Conservation (phyloP, 92 coral and sea anemone species). For the Metridium senile region DNA sequence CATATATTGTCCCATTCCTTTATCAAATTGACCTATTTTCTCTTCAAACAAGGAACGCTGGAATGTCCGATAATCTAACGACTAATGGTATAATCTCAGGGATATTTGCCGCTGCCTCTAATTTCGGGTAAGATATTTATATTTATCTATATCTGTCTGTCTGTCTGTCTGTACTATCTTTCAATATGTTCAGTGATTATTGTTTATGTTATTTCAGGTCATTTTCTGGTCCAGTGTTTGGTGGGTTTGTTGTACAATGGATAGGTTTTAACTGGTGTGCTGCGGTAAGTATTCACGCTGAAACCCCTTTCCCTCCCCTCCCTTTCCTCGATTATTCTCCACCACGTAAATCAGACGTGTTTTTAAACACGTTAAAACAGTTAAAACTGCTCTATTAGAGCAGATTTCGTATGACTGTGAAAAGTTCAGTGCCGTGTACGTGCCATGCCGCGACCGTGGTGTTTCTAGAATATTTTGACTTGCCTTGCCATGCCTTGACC, state of each 20-base stretch:
- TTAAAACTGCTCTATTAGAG: too few relatives aligned
- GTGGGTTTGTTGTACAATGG: slow-evolving; percentile 25
- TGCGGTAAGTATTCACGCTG: slow-evolving; percentile 17
- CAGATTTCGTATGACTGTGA: too few relatives aligned
- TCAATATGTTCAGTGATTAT: neutral
- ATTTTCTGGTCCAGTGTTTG: slow-evolving; percentile 22
- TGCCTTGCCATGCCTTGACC: too few relatives aligned
- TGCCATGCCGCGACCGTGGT: too few relatives aligned
- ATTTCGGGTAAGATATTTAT: slow-evolving; percentile 25
- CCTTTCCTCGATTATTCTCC: neutral
- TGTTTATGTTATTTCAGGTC: slow-evolving; percentile 6
- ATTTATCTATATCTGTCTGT: neutral
- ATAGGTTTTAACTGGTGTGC: slow-evolving; percentile 25
- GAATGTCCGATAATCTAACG: slow-evolving; percentile 30
- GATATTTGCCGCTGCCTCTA: slow-evolving; percentile 28
- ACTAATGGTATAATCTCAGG: slow-evolving; percentile 43
- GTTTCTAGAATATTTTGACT: too few relatives aligned
- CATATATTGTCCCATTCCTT: neutral
- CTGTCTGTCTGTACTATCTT: neutral
- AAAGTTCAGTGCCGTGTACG: too few relatives aligned
- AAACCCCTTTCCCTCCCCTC: neutral
- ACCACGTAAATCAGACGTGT: too few relatives aligned
- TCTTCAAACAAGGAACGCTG: slow-evolving; percentile 12
- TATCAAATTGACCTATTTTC: too few relatives aligned
- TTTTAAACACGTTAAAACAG: too few relatives aligned